Percentiles rank a stretch among this genome's conserved stretches.
Conservation (phyloP, 1,140 invertebrate genomes). For the Pogonus chalceus region DNA sequence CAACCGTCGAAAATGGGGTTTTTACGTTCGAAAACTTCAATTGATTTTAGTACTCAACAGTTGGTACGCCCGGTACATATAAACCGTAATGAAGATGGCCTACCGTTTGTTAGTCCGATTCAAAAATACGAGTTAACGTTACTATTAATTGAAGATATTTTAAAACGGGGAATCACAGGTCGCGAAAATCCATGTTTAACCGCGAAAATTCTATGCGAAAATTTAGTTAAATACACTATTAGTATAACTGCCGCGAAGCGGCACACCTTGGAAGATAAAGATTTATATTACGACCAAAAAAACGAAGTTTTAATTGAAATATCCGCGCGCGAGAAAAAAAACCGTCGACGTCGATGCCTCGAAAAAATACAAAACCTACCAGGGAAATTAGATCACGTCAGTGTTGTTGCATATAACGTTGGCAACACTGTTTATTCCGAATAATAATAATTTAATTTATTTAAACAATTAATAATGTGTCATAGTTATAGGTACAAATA, state of each 20-base stretch:
- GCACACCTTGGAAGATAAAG: slow-evolving; percentile 67
- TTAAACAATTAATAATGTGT: neutral
- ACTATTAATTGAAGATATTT: slow-evolving; percentile 70
- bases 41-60: slow-evolving; percentile 37
- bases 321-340: slow-evolving; percentile 50
- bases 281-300: slow-evolving; percentile 57
- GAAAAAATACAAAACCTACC: slow-evolving; percentile 63
- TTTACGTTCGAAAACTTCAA: slow-evolving; percentile 40
- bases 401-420: slow-evolving; percentile 72
- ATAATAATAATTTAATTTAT: neutral
- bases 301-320: slow-evolving; percentile 44
- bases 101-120: slow-evolving; percentile 68
- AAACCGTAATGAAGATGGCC: slow-evolving; percentile 38
- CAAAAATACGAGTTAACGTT: slow-evolving; percentile 72
- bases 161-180: slow-evolving; percentile 61
- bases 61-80: slow-evolving; percentile 26
- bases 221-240: slow-evolving; percentile 68
- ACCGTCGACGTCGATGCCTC: slow-evolving; percentile 55
- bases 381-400: slow-evolving; percentile 89
- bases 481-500: neutral
- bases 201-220: slow-evolving; percentile 58
- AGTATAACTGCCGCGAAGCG: slow-evolving; percentile 68
- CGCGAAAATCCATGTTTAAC: slow-evolving; percentile 41
- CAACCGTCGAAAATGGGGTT: slow-evolving; percentile 29
- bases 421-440: slow-evolving; percentile 31